phyloP scores from a whole-genome alignment of 2,797 vertebrate genomes.

The Propithecus perrieri region DNA sequence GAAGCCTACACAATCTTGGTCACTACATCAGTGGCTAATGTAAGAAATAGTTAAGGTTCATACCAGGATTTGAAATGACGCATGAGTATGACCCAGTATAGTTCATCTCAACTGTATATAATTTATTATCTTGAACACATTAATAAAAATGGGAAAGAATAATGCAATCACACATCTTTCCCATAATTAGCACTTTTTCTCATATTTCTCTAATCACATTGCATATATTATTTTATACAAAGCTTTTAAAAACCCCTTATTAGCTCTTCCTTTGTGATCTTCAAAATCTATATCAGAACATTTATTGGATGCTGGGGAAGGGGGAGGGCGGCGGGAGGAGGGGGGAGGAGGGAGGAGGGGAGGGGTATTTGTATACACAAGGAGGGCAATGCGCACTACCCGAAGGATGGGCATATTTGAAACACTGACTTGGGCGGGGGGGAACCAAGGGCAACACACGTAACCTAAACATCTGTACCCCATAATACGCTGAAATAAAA shows the following conservation, averaged over 20 bases:
- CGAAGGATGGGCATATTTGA: too few species aligned
- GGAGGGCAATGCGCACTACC: too few species aligned
- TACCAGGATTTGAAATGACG: background rate
- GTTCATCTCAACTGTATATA: background rate
- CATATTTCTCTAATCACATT: background rate
- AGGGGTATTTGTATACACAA: too few species aligned
- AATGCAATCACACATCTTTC: background rate
- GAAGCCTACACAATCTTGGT: background rate
- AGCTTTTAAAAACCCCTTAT: too few species aligned
- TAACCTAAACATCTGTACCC: too few species aligned
- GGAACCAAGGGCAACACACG: too few species aligned
- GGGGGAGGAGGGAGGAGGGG: too few species aligned
- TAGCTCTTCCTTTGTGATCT: background rate
- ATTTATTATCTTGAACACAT: background rate
- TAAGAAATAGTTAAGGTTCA: background rate
- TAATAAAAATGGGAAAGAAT: background rate
- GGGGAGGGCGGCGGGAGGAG: too few species aligned
- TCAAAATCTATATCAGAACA: background rate
- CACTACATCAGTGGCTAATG: background rate
- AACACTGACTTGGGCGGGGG: too few species aligned
- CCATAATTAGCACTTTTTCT: background rate
- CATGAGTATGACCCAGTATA: background rate
- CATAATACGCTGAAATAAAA: too few species aligned
- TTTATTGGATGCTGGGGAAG: too few species aligned
- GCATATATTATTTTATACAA: background rate